These are phyloP conservation scores for Agonopterix alstromeriana DNA, from an alignment of 2,888 invertebrate genomes.

Conservation along the genomic window DNA sequence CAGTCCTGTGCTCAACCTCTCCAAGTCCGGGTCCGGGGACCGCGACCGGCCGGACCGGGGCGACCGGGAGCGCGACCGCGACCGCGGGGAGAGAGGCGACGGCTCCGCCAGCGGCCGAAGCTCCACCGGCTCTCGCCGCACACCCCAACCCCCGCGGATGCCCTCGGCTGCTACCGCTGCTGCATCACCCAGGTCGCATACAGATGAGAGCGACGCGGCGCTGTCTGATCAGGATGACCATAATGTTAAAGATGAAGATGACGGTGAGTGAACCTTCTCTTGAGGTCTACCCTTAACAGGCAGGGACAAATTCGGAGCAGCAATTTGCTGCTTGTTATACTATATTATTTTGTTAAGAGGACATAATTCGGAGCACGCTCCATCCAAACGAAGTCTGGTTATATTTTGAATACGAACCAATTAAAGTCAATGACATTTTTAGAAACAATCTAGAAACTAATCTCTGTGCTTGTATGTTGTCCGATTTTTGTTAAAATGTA, in stretches of 20 bases:
- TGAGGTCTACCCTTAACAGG: not conserved
- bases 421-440: too few relatives aligned
- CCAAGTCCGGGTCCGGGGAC: constrained; percentile 89
- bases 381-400: too few relatives aligned
- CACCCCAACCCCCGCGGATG: constrained; percentile 73
- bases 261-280: constrained; percentile 72
- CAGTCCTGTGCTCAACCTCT: constrained; percentile 94
- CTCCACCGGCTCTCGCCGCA: constrained; percentile 79
- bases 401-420: too few relatives aligned
- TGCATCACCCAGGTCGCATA: constrained; percentile 82
- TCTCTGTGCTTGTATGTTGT: too few relatives aligned
- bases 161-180: constrained; percentile 77
- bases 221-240: constrained; percentile 91
- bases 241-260: constrained; percentile 88
- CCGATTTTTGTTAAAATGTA: too few relatives aligned
- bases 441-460: too few relatives aligned
- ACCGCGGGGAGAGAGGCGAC: constrained; percentile 68
- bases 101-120: constrained; percentile 72
- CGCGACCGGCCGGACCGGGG: constrained; percentile 78
- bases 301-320: too few relatives aligned
- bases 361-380: too few relatives aligned
- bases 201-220: constrained; percentile 89
- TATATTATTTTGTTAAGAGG: too few relatives aligned
- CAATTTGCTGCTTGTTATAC: not conserved
- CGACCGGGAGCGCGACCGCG: constrained; percentile 77